Evolutionary conservation across 2,888 invertebrate species (phyloP).

Genomic region (Acleris sparsana): DNA sequence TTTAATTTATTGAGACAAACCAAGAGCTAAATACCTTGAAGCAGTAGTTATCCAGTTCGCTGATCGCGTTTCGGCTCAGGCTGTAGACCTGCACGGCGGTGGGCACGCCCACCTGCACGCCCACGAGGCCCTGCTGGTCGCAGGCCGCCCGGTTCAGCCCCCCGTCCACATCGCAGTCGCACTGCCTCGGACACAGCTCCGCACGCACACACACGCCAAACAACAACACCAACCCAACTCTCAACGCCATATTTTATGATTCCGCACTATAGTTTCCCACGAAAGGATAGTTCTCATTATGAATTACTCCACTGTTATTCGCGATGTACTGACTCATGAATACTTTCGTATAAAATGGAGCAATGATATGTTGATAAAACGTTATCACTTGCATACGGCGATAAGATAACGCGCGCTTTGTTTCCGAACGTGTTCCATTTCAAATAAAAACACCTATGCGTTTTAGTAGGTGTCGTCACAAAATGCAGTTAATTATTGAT

Average conservation of each 20-base stretch:
- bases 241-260: conserved; percentile 62
- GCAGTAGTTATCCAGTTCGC: conserved; percentile 83
- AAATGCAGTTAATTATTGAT: conserved; percentile 1
- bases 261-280: conserved; percentile 39
- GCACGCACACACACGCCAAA: conserved; percentile 42
- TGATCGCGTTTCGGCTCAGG: conserved; percentile 85
- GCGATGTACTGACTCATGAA: conserved; percentile 50
- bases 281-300: conserved; percentile 58
- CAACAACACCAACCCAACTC: conserved; percentile 47
- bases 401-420: conserved; percentile 62
- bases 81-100: conserved; percentile 83
- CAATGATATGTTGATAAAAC: conserved; percentile 69
- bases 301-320: conserved; percentile 45
- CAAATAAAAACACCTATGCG: conserved; percentile 1
- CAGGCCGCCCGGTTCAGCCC: conserved; percentile 79
- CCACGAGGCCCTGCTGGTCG: conserved; percentile 83
- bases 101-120: conserved; percentile 84
- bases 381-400: conserved; percentile 55
- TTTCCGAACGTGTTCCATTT: conserved; percentile 31
- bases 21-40: conserved; percentile 77
- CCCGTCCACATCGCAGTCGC: conserved; percentile 80
- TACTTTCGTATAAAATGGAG: conserved; percentile 58
- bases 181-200: conserved; percentile 79
- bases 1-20: conserved; percentile 35
- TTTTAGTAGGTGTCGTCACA: conserved; percentile 7